Evolutionary conservation across 2,113 vertebrate species (phyloP).

Genomic region (Colistium nudipinnis): DNA sequence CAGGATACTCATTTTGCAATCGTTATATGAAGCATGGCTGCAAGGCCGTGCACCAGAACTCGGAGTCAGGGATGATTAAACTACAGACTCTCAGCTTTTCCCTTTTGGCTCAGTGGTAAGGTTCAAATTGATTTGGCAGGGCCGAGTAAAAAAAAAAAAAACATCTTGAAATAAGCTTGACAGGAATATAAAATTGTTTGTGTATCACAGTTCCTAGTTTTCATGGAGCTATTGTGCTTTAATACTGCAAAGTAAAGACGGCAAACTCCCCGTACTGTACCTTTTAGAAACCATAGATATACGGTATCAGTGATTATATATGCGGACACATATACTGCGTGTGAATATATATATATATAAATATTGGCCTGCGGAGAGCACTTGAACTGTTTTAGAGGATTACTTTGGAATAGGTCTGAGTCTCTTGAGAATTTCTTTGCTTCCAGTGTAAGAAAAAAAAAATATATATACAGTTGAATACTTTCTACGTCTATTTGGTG

Average conservation of each 20-base stretch:
- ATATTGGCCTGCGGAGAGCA: constrained; percentile 1
- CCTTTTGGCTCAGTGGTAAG: constrained; percentile 1
- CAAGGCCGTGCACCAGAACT: neutral
- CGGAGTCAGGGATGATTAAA: constrained; percentile 30
- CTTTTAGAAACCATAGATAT: neutral
- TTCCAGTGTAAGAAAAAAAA: constrained; percentile 39
- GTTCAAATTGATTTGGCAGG: neutral
- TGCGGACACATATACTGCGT: neutral
- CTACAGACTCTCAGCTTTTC: constrained; percentile 3
- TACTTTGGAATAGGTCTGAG: constrained; percentile 1
- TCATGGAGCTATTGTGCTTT: neutral
- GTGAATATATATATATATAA: neutral
- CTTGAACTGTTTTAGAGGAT: neutral
- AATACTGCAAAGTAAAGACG: neutral
- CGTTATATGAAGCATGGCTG: constrained; percentile 4
- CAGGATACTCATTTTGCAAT: neutral
- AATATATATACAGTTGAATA: constrained; percentile 5
- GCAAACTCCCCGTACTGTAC: neutral
- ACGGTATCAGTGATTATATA: neutral
- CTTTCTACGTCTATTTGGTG: constrained; percentile 16
- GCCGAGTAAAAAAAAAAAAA: constrained; percentile 20
- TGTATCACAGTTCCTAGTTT: neutral
- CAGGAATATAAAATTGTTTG: constrained; percentile 4
- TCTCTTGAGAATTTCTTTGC: neutral
- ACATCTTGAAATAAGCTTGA: constrained; percentile 33